Conservation (phyloP, 2,888 invertebrate species). For the Siphlonurus alternatus region DNA sequence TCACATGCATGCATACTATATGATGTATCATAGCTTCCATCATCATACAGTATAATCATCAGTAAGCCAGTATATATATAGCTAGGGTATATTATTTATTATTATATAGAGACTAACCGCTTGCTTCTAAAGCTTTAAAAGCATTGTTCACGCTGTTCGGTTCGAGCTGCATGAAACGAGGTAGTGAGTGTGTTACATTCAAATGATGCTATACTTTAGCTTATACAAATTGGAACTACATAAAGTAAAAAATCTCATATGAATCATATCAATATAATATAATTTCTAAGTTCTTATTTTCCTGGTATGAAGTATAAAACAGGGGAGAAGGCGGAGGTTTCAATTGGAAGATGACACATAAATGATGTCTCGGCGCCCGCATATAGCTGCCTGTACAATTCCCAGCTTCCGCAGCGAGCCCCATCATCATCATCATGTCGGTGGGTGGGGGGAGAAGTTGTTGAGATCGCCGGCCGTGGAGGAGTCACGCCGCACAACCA, state of each 20-base stretch:
- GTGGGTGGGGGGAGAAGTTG: no score
- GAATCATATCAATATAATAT: not conserved
- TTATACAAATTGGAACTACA: not conserved
- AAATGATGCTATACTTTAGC: not conserved
- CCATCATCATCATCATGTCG: no score
- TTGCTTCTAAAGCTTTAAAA: not conserved
- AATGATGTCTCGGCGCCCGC: slow-evolving; percentile 2
- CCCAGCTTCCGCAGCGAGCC: slow-evolving; percentile 1
- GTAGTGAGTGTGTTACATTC: not conserved
- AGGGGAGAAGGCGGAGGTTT: not conserved
- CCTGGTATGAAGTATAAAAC: not conserved
- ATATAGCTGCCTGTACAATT: not conserved
- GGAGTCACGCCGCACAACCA: no score
- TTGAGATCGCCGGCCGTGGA: no score
- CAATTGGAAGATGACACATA: slow-evolving; percentile 3
- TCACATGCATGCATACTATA: not conserved
- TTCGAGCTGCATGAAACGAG: not conserved
- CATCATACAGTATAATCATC: not conserved
- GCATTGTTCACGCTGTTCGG: not conserved
- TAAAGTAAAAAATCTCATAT: not conserved
- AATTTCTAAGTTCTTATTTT: not conserved
- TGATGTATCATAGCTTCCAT: not conserved
- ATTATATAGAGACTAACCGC: not conserved
- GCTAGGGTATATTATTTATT: no score
- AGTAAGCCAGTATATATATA: not conserved